Evolutionary conservation across 1,140 invertebrate genomes (phyloP).

Genomic region (Holotrichia oblita): DNA sequence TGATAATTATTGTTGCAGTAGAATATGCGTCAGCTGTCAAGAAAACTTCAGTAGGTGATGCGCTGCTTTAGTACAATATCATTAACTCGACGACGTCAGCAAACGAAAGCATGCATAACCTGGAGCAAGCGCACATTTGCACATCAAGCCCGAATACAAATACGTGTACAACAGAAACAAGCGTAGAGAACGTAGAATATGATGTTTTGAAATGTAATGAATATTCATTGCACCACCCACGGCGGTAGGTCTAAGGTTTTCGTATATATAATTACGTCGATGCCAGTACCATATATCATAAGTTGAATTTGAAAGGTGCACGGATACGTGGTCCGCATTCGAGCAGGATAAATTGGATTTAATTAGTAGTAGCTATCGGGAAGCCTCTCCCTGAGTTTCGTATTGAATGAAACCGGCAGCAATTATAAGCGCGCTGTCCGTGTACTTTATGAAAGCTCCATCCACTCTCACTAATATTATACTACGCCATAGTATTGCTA

Average conservation of each 20-base stretch:
- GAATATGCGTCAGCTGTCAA: too few species aligned
- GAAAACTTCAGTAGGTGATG: neutral
- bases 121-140: conserved; percentile 28
- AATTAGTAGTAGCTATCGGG: conserved; percentile 44
- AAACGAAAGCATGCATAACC: conserved; percentile 36
- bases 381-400: conserved; percentile 11
- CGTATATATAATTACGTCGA: conserved; percentile 52
- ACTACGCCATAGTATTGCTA: neutral
- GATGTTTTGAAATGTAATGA: conserved; percentile 51
- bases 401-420: conserved; percentile 24
- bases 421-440: conserved; percentile 24
- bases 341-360: conserved; percentile 46
- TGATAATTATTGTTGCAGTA: too few species aligned
- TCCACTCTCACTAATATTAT: conserved; percentile 3
- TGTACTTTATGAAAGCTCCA: neutral
- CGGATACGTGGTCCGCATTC: conserved; percentile 52
- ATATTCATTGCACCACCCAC: conserved; percentile 52
- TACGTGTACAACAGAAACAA: neutral
- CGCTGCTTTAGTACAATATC: too few species aligned
- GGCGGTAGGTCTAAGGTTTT: conserved; percentile 54
- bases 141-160: neutral
- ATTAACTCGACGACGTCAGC: neutral
- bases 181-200: conserved; percentile 18
- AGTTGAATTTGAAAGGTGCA: conserved; percentile 53
- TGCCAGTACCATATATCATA: conserved; percentile 52